These are phyloP conservation scores for Phylloscopus whistleri DNA, from an alignment of 2,113 vertebrate species.

Conservation along the genomic window DNA sequence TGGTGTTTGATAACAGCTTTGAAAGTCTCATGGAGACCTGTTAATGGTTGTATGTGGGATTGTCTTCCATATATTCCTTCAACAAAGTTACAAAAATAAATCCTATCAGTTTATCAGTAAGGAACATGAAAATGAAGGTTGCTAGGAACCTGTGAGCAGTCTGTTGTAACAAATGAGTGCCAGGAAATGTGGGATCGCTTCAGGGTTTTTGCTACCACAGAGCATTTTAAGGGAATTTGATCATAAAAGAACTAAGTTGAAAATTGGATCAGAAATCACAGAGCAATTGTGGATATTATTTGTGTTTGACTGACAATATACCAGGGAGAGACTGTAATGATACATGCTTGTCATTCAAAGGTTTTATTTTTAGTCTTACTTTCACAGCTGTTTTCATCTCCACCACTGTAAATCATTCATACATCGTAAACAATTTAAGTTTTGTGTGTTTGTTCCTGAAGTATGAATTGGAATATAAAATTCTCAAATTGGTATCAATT, in stretches of 20 bases:
- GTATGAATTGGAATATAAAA: background rate
- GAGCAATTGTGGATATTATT: background rate
- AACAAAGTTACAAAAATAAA: background rate
- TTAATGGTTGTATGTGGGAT: background rate
- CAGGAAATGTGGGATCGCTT: background rate
- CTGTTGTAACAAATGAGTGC: background rate
- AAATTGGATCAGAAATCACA: background rate
- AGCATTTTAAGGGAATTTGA: background rate
- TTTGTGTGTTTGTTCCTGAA: background rate
- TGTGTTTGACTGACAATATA: background rate
- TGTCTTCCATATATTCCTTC: background rate
- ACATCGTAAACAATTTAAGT: background rate
- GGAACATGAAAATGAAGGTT: background rate
- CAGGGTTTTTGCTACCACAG: background rate
- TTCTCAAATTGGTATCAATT: background rate
- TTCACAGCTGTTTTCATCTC: background rate
- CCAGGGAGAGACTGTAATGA: background rate
- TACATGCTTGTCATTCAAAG: background rate
- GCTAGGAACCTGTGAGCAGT: background rate
- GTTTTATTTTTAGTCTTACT: constrained; percentile 1
- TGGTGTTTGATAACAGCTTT: background rate
- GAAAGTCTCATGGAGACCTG: background rate
- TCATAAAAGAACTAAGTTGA: background rate
- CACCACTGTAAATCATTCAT: background rate
- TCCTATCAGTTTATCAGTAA: background rate